Evolutionary conservation across 2,113 vertebrate genomes (phyloP), one percentile per base, ranked within the genome.

Genomic region (Tapirus terrestris): DNA sequence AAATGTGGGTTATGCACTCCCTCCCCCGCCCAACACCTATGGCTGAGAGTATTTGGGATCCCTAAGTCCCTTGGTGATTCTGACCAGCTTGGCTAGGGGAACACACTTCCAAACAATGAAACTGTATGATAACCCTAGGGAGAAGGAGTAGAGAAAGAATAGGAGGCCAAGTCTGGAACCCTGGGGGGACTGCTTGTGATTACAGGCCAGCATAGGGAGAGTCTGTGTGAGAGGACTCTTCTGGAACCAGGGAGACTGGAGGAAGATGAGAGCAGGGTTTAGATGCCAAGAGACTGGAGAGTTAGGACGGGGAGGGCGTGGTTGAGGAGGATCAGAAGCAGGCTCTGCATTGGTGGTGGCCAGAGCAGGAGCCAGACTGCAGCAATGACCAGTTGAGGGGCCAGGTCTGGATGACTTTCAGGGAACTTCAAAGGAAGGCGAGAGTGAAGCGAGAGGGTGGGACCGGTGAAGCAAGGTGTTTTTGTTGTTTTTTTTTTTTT

Each of bases 21-120:
- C 45, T 77, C 9, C 11, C 7, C 8, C n/a, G n/a, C n/a, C 13
- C 16, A 43, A 0, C n/a, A 21, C 7, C 25, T 2, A 1, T 27
- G 45, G 20, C 6, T 23, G 10, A 21, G 36, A 29, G 51, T 39
- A 20, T 31, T 60, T 20, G 11, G 68, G 48, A 20, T 75, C 48
- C 56, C 58, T 67, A 4, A 56, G 56, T 61, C 89, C 56, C 48
- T 9, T 5, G 61, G 31, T 65, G 39, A 13, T 51, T 58, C 65
- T 72, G 39, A 20, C 9, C 5, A 33, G 29, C 45, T 1, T 18
- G 33, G 7, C 21, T 27, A 85, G 89, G 56, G 94, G 73, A 60
- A 21, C 13, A 6, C 1, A 10, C 56, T 6, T 33, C 65, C 53
- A 43, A 6, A 68, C 18, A 7, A 20, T 31, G 7, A 27, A 76